Conservation (phyloP, 2,888 invertebrate species). For the Drosophila gaucha region DNA sequence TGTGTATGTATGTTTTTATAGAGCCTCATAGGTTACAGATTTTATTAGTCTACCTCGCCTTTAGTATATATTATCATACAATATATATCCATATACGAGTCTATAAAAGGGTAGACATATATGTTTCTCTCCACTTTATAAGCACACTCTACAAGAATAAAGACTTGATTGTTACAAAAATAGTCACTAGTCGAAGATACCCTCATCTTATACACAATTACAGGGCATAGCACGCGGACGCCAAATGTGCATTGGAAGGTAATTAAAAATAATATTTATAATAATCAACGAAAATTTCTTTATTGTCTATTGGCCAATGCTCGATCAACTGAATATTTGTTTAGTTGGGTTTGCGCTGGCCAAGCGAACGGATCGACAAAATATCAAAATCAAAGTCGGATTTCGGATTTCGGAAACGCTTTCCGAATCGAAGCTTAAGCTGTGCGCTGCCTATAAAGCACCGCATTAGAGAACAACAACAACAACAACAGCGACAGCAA, state of each 20-base stretch:
- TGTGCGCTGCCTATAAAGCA: conserved; percentile 64
- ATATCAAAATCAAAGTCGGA: not conserved
- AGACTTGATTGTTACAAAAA: not conserved
- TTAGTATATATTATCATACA: too few species aligned
- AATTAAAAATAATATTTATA: conserved; percentile 19
- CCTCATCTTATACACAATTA: not conserved
- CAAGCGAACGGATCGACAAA: conserved; percentile 41
- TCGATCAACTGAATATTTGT: conserved; percentile 3
- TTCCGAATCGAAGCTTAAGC: conserved; percentile 5
- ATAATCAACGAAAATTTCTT: conserved; percentile 7
- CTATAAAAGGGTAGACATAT: too few species aligned
- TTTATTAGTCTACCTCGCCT: too few species aligned
- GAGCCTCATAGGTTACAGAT: too few species aligned
- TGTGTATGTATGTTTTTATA: too few species aligned
- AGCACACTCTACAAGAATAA: not conserved
- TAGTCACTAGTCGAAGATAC: not conserved
- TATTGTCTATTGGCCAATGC: conserved; percentile 14
- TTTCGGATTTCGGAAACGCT: conserved; percentile 7
- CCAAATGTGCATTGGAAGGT: conserved; percentile 18
- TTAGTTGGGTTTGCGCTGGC: conserved; percentile 51
- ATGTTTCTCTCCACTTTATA: not conserved
- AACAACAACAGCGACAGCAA: conserved; percentile 3
- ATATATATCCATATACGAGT: too few species aligned
- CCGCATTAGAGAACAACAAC: conserved; percentile 48
- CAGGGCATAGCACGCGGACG: not conserved